Conservation (phyloP, 92 coral and sea anemone genomes). For the Porites divaricata region DNA sequence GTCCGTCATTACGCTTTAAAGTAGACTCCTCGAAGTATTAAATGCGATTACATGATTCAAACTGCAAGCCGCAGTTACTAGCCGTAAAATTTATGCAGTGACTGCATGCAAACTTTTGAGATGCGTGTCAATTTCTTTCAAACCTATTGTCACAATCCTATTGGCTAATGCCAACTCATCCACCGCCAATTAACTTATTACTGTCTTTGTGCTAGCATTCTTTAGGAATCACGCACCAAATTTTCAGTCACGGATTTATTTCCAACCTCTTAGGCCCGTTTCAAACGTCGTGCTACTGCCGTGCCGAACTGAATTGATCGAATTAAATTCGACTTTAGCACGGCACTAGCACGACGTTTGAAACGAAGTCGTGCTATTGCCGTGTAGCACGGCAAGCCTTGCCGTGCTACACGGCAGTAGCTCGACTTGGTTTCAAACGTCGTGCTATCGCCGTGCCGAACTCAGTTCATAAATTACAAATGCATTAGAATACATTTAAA, state of each 20-base stretch:
- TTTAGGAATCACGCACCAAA: not conserved
- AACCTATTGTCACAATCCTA: conserved; percentile 35
- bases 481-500: too few relatives aligned
- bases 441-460: too few relatives aligned
- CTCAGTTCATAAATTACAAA: too few relatives aligned
- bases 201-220: conserved; percentile 21
- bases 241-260: not conserved
- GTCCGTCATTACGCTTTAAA: conserved; percentile 66
- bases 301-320: too few relatives aligned
- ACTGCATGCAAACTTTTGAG: conserved; percentile 14
- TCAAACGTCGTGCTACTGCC: too few relatives aligned
- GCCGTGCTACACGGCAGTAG: too few relatives aligned
- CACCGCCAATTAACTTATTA: conserved; percentile 42
- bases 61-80: not conserved
- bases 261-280: too few relatives aligned
- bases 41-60: conserved; percentile 8
- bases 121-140: conserved; percentile 50
- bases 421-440: too few relatives aligned
- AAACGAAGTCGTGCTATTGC: too few relatives aligned
- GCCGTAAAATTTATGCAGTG: not conserved
- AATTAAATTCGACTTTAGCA: too few relatives aligned
- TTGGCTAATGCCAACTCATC: conserved; percentile 26
- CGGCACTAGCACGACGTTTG: too few relatives aligned
- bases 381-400: too few relatives aligned
- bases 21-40: not conserved